phyloP scores from a whole-genome alignment of 2,113 vertebrate species.

The Gnathochromis pfefferi region DNA sequence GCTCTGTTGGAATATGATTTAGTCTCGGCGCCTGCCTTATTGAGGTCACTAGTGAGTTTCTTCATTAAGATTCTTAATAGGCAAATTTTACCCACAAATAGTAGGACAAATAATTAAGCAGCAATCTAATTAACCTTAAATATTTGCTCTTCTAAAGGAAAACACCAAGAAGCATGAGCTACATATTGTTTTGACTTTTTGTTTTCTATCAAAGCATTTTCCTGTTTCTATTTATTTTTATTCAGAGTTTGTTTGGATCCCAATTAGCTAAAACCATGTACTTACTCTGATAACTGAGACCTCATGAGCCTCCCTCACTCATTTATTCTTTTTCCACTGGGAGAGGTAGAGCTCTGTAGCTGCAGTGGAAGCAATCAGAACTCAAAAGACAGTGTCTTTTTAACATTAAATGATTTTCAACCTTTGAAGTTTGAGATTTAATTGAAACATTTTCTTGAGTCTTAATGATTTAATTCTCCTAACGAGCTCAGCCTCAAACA shows the following conservation, averaged over 20 bases:
- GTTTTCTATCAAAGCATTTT: neutral
- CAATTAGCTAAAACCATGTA: slow-evolving; percentile 21
- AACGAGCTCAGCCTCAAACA: neutral
- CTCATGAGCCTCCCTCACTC: neutral
- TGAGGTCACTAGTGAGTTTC: neutral
- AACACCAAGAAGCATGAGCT: neutral
- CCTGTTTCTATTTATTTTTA: neutral
- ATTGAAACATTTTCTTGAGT: neutral
- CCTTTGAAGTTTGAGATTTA: neutral
- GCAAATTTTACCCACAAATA: neutral
- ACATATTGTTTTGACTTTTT: neutral
- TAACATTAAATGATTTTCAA: neutral
- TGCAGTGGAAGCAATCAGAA: neutral
- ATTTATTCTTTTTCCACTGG: neutral
- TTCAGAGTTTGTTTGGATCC: slow-evolving; percentile 15
- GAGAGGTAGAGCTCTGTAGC: neutral
- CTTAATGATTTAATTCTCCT: neutral
- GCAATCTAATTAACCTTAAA: neutral
- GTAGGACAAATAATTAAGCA: neutral
- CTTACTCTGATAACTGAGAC: slow-evolving; percentile 1
- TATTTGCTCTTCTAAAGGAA: neutral
- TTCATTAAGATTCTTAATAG: neutral
- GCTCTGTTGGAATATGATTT: neutral
- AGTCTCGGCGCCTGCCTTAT: neutral
- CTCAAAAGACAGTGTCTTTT: neutral